Evolutionary conservation across 2,113 vertebrate genomes (phyloP).

Genomic region (Cebus imitator): DNA sequence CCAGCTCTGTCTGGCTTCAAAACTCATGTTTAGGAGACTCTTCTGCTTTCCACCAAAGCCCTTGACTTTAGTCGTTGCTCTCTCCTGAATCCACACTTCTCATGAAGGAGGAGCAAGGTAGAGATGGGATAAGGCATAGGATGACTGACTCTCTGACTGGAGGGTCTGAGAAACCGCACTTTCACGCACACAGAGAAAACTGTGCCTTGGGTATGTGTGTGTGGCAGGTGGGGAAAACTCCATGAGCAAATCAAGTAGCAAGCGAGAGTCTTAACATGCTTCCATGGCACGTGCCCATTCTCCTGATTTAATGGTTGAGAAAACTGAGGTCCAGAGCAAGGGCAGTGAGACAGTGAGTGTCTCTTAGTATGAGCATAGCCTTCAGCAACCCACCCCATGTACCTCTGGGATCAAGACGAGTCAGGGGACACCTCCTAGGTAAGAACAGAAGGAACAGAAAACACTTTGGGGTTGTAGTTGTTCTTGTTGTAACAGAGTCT

Average conservation of each 20-base stretch:
- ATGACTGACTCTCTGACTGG: not conserved
- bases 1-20: not conserved
- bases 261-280: not conserved
- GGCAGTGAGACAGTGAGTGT: not conserved
- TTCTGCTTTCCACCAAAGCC: not conserved
- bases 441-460: not conserved
- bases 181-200: not conserved
- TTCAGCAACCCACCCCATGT: not conserved
- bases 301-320: not conserved
- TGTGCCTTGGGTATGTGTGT: not conserved
- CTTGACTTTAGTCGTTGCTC: not conserved
- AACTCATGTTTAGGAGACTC: not conserved
- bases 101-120: not conserved
- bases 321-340: not conserved
- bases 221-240: too few relatives aligned
- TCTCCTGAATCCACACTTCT: accelerated
- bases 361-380: not conserved
- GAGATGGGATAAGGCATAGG: too few relatives aligned
- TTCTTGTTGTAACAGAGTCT: too few relatives aligned
- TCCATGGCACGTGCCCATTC: not conserved
- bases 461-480: too few relatives aligned
- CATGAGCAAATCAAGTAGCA: not conserved
- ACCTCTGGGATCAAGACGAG: not conserved
- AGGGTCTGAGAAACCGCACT: not conserved
- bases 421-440: not conserved